Conservation (phyloP, 1,140 invertebrate species). For the Ooceraea biroi region DNA sequence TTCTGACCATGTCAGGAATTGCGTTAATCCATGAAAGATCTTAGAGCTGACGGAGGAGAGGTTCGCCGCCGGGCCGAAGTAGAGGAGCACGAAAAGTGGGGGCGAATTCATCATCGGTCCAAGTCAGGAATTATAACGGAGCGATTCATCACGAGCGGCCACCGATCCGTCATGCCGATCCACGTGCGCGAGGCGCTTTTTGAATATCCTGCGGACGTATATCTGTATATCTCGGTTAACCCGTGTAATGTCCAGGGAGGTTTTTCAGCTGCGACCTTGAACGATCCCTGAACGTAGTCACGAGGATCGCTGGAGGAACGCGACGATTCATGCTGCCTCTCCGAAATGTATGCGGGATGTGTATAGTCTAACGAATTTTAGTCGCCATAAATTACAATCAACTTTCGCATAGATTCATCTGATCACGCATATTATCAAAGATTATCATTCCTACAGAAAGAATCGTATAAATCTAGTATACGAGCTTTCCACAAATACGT, state of each 20-base stretch:
- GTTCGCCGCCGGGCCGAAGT: constrained; percentile 54
- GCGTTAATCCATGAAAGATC: constrained; percentile 71
- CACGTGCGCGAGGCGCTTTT: constrained; percentile 76
- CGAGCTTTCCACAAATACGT: too few relatives aligned
- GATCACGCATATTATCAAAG: neutral
- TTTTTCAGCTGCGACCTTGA: constrained; percentile 68
- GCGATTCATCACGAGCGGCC: constrained; percentile 83
- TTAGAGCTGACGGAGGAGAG: constrained; percentile 41
- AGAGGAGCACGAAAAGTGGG: constrained; percentile 51
- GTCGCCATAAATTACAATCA: neutral
- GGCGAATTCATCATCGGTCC: constrained; percentile 84
- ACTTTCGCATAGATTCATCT: neutral
- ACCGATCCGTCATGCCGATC: constrained; percentile 84
- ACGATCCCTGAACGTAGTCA: constrained; percentile 25
- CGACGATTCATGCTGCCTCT: neutral
- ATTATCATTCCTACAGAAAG: too few relatives aligned
- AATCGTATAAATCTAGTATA: too few relatives aligned
- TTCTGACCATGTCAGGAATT: constrained; percentile 64
- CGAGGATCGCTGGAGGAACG: constrained; percentile 11
- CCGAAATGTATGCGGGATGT: constrained; percentile 31
- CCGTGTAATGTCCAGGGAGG: constrained; percentile 67
- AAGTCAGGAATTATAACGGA: constrained; percentile 84
- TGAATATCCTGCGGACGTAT: constrained; percentile 74
- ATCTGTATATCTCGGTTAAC: constrained; percentile 75
- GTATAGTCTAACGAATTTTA: constrained; percentile 28